A percentile compares a stretch with the other conserved stretches of the same genome.
Evolutionary conservation across 1,140 invertebrate species (phyloP).

Genomic region (Sarcophaga bullata): DNA sequence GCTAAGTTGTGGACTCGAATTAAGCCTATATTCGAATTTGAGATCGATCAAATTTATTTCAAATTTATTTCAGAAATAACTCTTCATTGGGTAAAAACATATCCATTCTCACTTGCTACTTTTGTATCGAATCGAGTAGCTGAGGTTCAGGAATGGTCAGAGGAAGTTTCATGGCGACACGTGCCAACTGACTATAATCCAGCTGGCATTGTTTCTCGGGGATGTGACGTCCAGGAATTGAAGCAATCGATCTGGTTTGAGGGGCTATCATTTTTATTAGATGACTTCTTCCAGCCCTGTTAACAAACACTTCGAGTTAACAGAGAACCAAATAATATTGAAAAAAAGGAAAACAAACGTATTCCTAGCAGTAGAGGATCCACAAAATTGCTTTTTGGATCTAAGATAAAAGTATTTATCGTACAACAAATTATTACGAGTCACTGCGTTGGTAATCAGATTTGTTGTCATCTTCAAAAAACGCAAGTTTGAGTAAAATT

Average conservation of each 20-base stretch:
- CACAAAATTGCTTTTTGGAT: neutral
- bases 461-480: neutral
- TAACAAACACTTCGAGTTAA: constrained; percentile 34
- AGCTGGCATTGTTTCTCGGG: too few relatives aligned
- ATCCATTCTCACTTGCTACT: constrained; percentile 47
- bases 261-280: constrained; percentile 44
- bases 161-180: too few relatives aligned
- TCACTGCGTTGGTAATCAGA: neutral
- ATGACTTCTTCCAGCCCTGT: neutral
- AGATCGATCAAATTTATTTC: constrained; percentile 39
- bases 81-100: constrained; percentile 55
- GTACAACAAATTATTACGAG: too few relatives aligned
- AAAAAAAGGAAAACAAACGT: constrained; percentile 26
- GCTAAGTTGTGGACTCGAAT: constrained; percentile 43
- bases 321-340: constrained; percentile 11
- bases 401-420: constrained; percentile 6
- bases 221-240: too few relatives aligned
- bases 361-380: neutral
- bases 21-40: constrained; percentile 15
- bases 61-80: constrained; percentile 61
- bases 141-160: constrained; percentile 54
- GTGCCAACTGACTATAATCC: too few relatives aligned
- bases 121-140: constrained; percentile 59
- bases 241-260: constrained; percentile 64
- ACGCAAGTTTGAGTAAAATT: too few relatives aligned